These are phyloP conservation scores for Dipodomys stephensi DNA, from an alignment of 2,113 vertebrate genomes.

Conservation along the genomic window DNA sequence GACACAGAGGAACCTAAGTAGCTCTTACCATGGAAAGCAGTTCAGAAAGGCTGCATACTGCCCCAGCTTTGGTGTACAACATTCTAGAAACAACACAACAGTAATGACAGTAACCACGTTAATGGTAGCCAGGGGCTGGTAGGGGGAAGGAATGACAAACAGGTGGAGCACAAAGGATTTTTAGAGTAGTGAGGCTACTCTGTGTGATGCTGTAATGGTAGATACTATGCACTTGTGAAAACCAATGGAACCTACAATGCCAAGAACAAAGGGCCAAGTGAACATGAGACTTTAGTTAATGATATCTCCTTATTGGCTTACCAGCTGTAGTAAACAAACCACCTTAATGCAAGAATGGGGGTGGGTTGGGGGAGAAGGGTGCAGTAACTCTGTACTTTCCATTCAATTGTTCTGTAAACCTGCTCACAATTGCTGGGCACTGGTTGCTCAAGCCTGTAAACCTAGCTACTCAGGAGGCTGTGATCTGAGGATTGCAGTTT, in stretches of 20 bases:
- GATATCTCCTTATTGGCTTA: neutral
- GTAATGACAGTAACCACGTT: neutral
- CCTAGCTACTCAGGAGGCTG: too few relatives aligned
- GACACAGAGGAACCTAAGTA: neutral
- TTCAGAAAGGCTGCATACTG: neutral
- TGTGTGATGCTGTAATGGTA: neutral
- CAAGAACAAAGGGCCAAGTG: neutral
- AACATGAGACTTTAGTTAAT: neutral
- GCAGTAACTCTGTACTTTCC: neutral
- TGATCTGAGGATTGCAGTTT: too few relatives aligned
- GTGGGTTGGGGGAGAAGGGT: too few relatives aligned
- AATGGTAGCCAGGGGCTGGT: neutral
- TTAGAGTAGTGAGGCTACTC: neutral
- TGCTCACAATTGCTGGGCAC: neutral
- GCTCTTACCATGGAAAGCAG: neutral
- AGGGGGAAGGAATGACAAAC: neutral
- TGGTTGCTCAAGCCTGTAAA: too few relatives aligned
- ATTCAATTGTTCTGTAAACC: neutral
- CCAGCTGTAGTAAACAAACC: neutral
- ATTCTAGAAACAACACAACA: neutral
- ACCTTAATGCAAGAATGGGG: neutral
- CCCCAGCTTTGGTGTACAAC: neutral
- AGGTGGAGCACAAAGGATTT: neutral
- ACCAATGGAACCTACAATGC: neutral
- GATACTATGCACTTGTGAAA: neutral